phyloP scores from a whole-genome alignment of 2,797 vertebrate species.

The Phylloscopus collybita region DNA sequence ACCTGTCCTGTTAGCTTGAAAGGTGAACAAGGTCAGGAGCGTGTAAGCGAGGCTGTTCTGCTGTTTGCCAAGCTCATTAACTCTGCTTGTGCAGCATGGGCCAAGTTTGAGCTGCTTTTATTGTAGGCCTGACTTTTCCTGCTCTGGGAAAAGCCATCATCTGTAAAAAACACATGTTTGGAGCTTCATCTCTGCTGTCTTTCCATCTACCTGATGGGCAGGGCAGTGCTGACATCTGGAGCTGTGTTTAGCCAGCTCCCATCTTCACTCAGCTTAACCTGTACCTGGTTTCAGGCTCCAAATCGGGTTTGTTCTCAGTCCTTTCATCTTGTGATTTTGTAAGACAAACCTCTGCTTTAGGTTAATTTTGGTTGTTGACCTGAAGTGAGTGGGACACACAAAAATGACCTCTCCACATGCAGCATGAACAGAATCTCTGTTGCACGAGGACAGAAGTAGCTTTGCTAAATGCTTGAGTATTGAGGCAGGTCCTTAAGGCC shows the following conservation, averaged over 20 bases:
- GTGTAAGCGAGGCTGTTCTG: neutral
- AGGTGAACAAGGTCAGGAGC: conserved; percentile 11
- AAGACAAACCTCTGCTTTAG: neutral
- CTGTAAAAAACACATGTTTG: neutral
- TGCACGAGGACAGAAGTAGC: neutral
- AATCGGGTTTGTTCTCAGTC: neutral
- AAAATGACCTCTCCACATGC: neutral
- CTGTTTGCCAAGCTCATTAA: conserved; percentile 1
- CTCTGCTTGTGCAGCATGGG: neutral
- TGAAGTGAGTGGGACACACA: neutral
- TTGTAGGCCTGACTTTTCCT: neutral
- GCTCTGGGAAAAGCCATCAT: neutral
- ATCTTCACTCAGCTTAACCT: neutral
- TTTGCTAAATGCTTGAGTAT: neutral
- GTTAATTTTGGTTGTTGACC: neutral
- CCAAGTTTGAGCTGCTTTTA: neutral
- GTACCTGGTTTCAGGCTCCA: neutral
- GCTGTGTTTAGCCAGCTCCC: neutral
- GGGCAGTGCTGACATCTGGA: neutral
- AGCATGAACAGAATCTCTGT: neutral
- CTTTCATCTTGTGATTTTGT: neutral
- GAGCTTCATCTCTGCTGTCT: neutral
- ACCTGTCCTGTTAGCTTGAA: neutral
- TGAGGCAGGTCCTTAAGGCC: neutral
- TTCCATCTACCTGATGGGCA: neutral